phyloP scores from a whole-genome alignment of 2,797 vertebrate species.

The Poeciliopsis turneri region DNA sequence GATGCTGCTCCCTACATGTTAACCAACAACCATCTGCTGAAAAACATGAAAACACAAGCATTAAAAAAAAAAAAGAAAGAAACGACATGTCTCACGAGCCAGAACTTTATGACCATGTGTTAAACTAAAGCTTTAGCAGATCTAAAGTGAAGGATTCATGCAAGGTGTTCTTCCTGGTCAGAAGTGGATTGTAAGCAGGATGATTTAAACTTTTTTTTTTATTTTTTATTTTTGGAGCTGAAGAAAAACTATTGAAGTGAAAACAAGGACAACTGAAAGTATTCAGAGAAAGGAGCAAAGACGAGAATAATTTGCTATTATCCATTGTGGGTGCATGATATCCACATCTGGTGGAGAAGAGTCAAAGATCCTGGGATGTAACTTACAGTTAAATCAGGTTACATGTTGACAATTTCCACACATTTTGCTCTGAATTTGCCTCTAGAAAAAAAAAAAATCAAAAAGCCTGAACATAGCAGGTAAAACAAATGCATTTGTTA shows the following conservation, averaged over 20 bases:
- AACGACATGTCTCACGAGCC: slow-evolving; percentile 37
- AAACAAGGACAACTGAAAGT: slow-evolving; percentile 33
- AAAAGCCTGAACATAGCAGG: neutral
- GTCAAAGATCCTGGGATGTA: slow-evolving; percentile 14
- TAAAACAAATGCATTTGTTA: neutral
- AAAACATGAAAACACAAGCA: slow-evolving; percentile 33
- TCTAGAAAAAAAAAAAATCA: slow-evolving; percentile 6
- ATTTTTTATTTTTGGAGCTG: neutral
- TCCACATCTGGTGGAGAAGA: neutral
- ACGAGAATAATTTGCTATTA: neutral
- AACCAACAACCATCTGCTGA: slow-evolving; percentile 54
- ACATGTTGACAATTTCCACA: slow-evolving; percentile 17
- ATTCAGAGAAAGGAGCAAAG: neutral
- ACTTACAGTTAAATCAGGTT: slow-evolving; percentile 23
- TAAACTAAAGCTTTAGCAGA: slow-evolving; percentile 28
- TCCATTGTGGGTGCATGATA: slow-evolving; percentile 3
- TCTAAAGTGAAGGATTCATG: slow-evolving; percentile 38
- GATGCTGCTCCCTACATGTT: slow-evolving; percentile 38
- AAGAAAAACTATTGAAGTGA: slow-evolving; percentile 20
- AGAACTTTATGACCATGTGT: slow-evolving; percentile 50
- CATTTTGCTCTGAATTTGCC: slow-evolving; percentile 30
- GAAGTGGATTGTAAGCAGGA: slow-evolving; percentile 28
- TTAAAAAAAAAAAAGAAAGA: neutral
- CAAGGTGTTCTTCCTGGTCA: slow-evolving; percentile 35
- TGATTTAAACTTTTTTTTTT: slow-evolving; percentile 12